A percentile compares a stretch with the other conserved stretches of the same genome.
Conservation (phyloP, 2,797 vertebrate genomes). For the Acrocephalus scirpaceus region DNA sequence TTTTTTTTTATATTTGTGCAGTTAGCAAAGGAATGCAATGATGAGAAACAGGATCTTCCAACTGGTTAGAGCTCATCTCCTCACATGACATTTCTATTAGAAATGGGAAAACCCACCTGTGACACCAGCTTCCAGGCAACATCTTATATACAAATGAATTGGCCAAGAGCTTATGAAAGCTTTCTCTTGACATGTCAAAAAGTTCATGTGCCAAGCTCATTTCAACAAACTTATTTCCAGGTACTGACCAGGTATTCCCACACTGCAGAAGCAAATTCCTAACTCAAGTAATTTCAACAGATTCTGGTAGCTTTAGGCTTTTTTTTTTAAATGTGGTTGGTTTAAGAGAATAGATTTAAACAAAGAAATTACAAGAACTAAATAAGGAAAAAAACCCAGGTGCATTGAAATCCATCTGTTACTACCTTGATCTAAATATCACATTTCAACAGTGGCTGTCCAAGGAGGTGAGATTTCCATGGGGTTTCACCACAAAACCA, state of each 20-base stretch:
- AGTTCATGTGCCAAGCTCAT: background rate
- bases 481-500: background rate
- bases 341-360: background rate
- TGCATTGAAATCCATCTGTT: background rate
- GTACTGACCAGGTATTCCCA: background rate
- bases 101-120: background rate
- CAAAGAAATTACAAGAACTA: background rate
- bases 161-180: background rate
- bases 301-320: background rate
- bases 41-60: background rate
- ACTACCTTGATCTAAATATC: background rate
- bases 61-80: background rate
- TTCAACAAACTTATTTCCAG: background rate
- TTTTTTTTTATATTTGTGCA: fast-evolving
- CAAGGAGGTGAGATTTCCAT: background rate
- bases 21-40: background rate
- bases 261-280: background rate
- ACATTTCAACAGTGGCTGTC: background rate
- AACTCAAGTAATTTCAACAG: background rate
- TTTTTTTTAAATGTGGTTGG: background rate
- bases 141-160: background rate
- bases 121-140: background rate
- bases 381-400: background rate
- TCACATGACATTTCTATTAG: background rate
- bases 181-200: background rate